Base-by-base conservation (phyloP, 2,888 invertebrate species). In the Apotomis betuletana region DNA sequence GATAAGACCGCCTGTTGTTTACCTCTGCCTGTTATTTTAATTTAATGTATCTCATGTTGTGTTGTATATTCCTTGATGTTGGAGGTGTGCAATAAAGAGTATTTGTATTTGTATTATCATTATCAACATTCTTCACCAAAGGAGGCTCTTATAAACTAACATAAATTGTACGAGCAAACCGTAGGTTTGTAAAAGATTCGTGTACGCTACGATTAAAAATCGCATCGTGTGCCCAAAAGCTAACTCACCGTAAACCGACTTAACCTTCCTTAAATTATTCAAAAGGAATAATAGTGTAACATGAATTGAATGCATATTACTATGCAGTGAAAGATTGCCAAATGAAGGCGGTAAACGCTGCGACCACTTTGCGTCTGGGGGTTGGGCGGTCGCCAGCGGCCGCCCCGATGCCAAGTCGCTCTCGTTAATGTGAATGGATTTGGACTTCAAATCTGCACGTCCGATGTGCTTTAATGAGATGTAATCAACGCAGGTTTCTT, bases 261-360 rank as follows among this genome's bases (percentile, higher is more conserved):
- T 61, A 54, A 70, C 61, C 71, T 46, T 70, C 60, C 67, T 62
- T 68, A 72, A 72, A 72, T 72, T 72, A 72, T 72, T 72, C 72
- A 72, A 72, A 72, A 72, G 67, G 71, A 71, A 65, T 65, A 59
- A 65, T 60, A 57, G 65, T 68, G 72, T 72, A 72, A 72, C 72
- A 72, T 72, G 72, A 72, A 72, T 72, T 72, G 72, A 72, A 72
- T 68, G 72, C 72, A 68, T 68, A 72, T 72, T 72, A 72, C 72
- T 72, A 71, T 72, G 72, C 72, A 72, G 72, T 72, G 72, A 72
- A 72, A 72, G 72, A 72, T 72, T 72, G 72, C 72, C 72, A 72
- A 72, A 72, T 72, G 72, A 72, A 72, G 72, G 71, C 71, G 71
- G 71, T 71, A 71, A 71, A 72, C 72, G 72, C 44, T 68, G 72